Base-by-base conservation (phyloP, 2,888 invertebrate species). In the Teinopalpus imperialis region DNA sequence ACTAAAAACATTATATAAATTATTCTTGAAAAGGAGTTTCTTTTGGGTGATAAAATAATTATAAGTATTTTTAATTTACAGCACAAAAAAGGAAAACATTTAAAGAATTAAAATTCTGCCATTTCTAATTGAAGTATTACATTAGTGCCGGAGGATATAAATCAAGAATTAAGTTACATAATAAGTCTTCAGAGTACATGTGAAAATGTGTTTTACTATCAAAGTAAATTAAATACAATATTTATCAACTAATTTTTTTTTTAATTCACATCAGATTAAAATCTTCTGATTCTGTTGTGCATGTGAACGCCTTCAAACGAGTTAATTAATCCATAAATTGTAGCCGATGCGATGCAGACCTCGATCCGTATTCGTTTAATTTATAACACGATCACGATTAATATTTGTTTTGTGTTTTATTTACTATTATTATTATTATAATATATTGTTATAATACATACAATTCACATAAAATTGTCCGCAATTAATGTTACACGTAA, bases 51-150 rank as follows among this genome's bases (percentile, higher is more conserved):
- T n/a, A n/a, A n/a, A n/a, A n/a, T n/a, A n/a, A 7, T 16, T 6
- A 21, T 12, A 9, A 12, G 3, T 29, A 4, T 8, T 37, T 47
- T 35, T 43, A 36, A 43, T 53, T 72, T 76, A 45, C 74, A 78
- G 79, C 52, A 63, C 52, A 82, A 82, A 53, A 81, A 81, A 52
- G 66, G 63, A 4, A 61, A 52, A 32, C 68, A 77, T 53, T 55
- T 71, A 41, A 69, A 57, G 48, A 29, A 56, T 45, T 43, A 45
- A 49, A 12, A 63, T 63, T 35, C 2, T 34, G 24, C 4, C 6
- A 12, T 5, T 2, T 7, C 12, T 27, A 27, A 27, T 6, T 1
- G 6, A 12, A 27, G 12, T 29, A 12, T 27, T 27, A 29, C 5
- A 12, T 29, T 2, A 13, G 7, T 3, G n/a, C 7, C 13, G 29